Percentiles rank a stretch among this genome's conserved stretches.
Conservation (phyloP, 2,888 invertebrate genomes). For the Philonicus albiceps region DNA sequence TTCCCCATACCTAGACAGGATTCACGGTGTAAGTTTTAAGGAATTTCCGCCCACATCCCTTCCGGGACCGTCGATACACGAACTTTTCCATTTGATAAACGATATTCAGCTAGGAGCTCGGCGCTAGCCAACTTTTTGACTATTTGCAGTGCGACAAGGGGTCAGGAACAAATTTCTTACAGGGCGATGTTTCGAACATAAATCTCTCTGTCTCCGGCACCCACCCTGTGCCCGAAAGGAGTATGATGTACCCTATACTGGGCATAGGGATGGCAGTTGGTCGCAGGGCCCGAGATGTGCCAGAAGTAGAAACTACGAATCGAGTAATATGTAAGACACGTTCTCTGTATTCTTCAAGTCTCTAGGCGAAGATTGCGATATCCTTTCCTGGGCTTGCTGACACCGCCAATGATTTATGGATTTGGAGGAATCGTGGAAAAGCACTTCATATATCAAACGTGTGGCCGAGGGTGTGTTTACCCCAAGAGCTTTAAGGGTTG, state of each 20-base stretch:
- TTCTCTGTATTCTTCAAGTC: conserved; percentile 29
- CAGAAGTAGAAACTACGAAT: conserved; percentile 11
- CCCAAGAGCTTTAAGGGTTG: conserved; percentile 55
- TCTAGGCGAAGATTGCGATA: conserved; percentile 2
- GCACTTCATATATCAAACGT: conserved; percentile 42
- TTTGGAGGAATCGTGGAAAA: conserved; percentile 38
- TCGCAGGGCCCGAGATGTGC: not conserved
- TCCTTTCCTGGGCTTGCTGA: conserved; percentile 29
- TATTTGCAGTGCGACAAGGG: conserved; percentile 37
- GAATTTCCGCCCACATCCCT: conserved; percentile 33
- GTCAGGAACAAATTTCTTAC: conserved; percentile 38
- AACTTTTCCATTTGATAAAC: conserved; percentile 39
- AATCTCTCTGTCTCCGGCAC: conserved; percentile 17
- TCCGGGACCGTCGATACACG: conserved; percentile 23
- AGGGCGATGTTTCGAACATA: conserved; percentile 21
- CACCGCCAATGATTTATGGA: conserved; percentile 40
- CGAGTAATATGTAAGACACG: conserved; percentile 38
- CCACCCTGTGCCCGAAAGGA: conserved; percentile 10
- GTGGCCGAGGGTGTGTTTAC: conserved; percentile 35
- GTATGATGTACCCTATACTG: not conserved
- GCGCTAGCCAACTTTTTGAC: conserved; percentile 15
- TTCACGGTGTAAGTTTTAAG: conserved; percentile 12
- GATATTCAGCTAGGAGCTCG: conserved; percentile 32
- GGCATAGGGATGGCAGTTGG: conserved; percentile 11
- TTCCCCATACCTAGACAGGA: not conserved